A percentile compares a stretch with the other conserved stretches of the same genome.
Conservation (phyloP, 2,797 vertebrate species). For the Notoglanidium macrostoma region DNA sequence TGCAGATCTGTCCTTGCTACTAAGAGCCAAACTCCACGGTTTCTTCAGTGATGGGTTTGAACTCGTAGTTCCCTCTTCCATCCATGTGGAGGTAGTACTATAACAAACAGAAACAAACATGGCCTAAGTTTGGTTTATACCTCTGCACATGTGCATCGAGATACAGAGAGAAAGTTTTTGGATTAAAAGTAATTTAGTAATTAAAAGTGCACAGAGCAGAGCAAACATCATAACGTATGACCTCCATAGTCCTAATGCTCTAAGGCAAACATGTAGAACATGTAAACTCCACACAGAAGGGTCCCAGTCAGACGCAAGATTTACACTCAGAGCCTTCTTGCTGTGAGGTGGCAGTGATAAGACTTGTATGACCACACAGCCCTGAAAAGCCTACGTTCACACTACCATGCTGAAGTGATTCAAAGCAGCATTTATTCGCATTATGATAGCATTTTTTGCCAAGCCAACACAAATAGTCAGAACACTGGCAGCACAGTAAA, state of each 20-base stretch:
- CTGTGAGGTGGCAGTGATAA: too few relatives aligned
- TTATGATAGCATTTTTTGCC: too few relatives aligned
- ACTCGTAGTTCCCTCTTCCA: slow-evolving; percentile 94
- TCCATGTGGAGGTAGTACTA: slow-evolving; percentile 98
- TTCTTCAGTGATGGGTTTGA: slow-evolving; percentile 94
- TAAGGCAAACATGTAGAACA: not conserved
- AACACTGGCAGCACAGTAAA: too few relatives aligned
- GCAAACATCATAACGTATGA: not conserved
- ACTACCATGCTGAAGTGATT: too few relatives aligned
- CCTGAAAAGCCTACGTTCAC: too few relatives aligned
- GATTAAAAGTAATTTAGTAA: not conserved
- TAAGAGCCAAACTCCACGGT: slow-evolving; percentile 97
- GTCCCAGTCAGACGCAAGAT: too few relatives aligned
- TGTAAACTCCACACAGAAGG: too few relatives aligned
- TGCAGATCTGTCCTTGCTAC: slow-evolving; percentile 12
- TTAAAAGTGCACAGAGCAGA: not conserved
- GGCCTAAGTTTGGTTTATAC: slow-evolving; percentile 2
- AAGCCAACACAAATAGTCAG: too few relatives aligned
- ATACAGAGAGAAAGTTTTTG: not conserved
- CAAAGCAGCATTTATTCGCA: too few relatives aligned
- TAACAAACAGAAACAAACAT: not conserved
- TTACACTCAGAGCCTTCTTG: too few relatives aligned
- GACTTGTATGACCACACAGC: too few relatives aligned
- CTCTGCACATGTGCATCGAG: too few relatives aligned
- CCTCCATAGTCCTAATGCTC: not conserved